phyloP scores from a whole-genome alignment of 2,888 invertebrate species.

The Thumatha senex region DNA sequence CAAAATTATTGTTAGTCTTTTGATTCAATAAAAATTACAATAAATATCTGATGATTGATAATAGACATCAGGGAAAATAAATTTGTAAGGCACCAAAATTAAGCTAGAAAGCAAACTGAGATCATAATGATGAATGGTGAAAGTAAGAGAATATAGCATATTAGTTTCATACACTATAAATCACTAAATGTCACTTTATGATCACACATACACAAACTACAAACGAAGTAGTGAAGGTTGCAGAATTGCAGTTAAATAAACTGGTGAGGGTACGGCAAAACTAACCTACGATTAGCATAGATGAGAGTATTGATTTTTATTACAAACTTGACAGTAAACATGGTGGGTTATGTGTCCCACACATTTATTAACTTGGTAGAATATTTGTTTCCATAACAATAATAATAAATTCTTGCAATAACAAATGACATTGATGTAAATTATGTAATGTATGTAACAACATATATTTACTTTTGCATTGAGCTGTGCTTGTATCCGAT shows the following conservation, averaged over 20 bases:
- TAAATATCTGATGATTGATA: too few species aligned
- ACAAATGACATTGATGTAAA: slow-evolving; percentile 75
- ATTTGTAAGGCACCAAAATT: too few species aligned
- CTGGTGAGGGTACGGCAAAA: slow-evolving; percentile 2
- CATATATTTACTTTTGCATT: slow-evolving; percentile 71
- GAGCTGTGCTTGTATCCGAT: slow-evolving; percentile 74
- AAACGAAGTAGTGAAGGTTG: not conserved
- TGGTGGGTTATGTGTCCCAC: not conserved
- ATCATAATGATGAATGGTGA: not conserved
- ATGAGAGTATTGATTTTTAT: slow-evolving; percentile 18
- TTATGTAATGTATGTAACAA: slow-evolving; percentile 75
- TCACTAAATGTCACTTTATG: not conserved
- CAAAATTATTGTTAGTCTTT: too few species aligned
- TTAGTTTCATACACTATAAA: not conserved
- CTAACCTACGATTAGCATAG: slow-evolving; percentile 22
- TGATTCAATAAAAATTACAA: too few species aligned
- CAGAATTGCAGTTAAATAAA: not conserved
- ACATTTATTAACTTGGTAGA: not conserved
- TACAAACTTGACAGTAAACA: slow-evolving; percentile 3
- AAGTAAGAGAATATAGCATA: not conserved
- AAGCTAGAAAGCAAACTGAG: too few species aligned
- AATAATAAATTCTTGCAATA: slow-evolving; percentile 41
- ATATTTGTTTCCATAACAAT: slow-evolving; percentile 24
- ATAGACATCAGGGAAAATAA: too few species aligned
- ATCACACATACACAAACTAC: not conserved